Evolutionary conservation across 2,113 vertebrate species (phyloP).

Genomic region (Solea senegalensis): DNA sequence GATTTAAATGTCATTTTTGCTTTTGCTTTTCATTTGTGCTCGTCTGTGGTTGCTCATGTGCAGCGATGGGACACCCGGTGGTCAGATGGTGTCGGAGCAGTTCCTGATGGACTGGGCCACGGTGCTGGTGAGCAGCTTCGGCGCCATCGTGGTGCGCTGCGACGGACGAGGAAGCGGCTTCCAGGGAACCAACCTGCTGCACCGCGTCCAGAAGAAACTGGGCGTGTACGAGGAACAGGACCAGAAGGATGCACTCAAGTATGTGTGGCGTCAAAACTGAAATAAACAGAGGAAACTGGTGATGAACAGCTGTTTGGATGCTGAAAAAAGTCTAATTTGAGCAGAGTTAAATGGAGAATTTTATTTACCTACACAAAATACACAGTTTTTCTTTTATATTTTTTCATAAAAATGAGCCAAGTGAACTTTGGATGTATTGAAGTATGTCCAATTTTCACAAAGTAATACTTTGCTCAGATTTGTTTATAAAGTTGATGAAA

Average conservation of each 20-base stretch:
- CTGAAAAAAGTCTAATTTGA: too few relatives aligned
- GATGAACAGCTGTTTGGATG: not conserved
- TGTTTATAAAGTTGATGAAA: too few relatives aligned
- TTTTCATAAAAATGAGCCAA: too few relatives aligned
- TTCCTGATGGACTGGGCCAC: slow-evolving; percentile 91
- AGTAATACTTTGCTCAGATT: too few relatives aligned
- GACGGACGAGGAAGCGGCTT: slow-evolving; percentile 93
- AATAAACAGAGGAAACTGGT: not conserved
- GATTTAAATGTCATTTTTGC: too few relatives aligned
- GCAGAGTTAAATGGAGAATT: not conserved
- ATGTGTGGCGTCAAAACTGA: not conserved
- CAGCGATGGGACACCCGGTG: slow-evolving; percentile 89
- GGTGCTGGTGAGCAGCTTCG: slow-evolving; percentile 91
- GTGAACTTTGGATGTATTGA: too few relatives aligned
- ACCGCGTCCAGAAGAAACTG: slow-evolving; percentile 87
- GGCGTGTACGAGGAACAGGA: slow-evolving; percentile 90
- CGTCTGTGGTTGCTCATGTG: not conserved
- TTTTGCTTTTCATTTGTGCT: too few relatives aligned
- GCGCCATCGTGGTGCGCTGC: slow-evolving; percentile 85
- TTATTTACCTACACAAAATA: too few relatives aligned
- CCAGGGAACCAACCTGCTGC: slow-evolving; percentile 91
- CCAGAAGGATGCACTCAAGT: slow-evolving; percentile 90
- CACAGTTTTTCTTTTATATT: too few relatives aligned
- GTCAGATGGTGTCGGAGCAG: slow-evolving; percentile 88
- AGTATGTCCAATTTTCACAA: too few relatives aligned